Evolutionary conservation across 2,888 invertebrate genomes (phyloP).

Genomic region (Gryllus longicercus): DNA sequence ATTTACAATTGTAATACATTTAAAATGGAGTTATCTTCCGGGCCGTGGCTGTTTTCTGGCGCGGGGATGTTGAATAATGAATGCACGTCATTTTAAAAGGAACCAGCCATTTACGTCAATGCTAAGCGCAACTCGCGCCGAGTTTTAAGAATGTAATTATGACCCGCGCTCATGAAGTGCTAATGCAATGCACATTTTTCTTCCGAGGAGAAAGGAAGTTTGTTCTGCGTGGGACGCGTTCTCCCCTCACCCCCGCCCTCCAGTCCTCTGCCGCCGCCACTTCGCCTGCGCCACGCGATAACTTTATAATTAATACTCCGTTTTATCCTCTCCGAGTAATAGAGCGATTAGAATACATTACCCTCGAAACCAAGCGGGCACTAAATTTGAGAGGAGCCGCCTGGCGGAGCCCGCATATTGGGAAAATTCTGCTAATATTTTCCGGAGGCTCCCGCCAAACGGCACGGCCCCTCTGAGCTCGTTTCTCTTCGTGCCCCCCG

Average conservation of each 20-base stretch:
- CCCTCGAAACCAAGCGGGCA: background rate
- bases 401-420: background rate
- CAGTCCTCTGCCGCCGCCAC: too few species aligned
- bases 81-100: background rate
- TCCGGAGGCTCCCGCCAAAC: too few species aligned
- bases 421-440: background rate
- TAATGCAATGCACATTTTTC: constrained; percentile 6
- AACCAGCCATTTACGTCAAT: constrained; percentile 10
- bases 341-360: constrained; percentile 17
- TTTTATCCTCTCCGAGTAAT: background rate
- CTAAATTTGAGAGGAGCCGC: background rate
- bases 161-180: background rate
- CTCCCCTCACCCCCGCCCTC: background rate
- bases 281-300: too few species aligned
- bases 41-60: background rate
- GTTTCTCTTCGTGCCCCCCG: too few species aligned
- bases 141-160: constrained; percentile 17
- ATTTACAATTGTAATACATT: constrained; percentile 17
- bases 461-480: too few species aligned
- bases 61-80: background rate
- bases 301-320: background rate
- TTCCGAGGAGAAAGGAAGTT: background rate
- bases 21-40: background rate
- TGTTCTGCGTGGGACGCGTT: background rate
- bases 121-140: background rate